Conservation (phyloP, 2,888 invertebrate genomes). For the Zygogramma bicolorata region DNA sequence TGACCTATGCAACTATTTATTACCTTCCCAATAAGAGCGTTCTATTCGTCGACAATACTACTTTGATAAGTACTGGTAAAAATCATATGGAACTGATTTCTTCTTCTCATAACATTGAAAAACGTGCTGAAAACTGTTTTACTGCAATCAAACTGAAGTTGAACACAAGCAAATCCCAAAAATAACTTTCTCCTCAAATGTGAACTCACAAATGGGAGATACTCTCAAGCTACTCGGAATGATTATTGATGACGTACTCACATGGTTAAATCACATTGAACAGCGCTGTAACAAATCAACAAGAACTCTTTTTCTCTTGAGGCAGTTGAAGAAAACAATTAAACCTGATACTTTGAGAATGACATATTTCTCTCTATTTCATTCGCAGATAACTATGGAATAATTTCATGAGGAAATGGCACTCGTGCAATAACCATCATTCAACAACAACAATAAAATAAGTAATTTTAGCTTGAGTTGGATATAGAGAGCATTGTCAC, state of each 20-base stretch:
- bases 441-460: not conserved
- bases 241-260: not conserved
- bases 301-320: too few relatives aligned
- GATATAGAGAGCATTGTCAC: not conserved
- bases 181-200: too few relatives aligned
- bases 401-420: not conserved
- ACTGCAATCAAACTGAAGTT: too few relatives aligned
- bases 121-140: too few relatives aligned
- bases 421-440: not conserved
- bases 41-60: too few relatives aligned
- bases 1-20: too few relatives aligned
- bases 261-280: not conserved
- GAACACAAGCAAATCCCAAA: too few relatives aligned
- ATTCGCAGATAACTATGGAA: not conserved
- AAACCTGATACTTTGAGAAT: not conserved
- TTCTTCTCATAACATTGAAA: too few relatives aligned
- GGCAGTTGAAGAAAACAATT: not conserved
- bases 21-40: too few relatives aligned
- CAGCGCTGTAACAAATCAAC: not conserved
- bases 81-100: too few relatives aligned
- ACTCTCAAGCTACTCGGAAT: not conserved
- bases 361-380: not conserved
- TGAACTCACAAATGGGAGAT: not conserved
- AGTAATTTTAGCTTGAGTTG: not conserved
- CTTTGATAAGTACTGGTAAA: too few relatives aligned